These are phyloP conservation scores for Laterallus jamaicensis DNA, from an alignment of 2,113 vertebrate genomes.

Conservation along the genomic window DNA sequence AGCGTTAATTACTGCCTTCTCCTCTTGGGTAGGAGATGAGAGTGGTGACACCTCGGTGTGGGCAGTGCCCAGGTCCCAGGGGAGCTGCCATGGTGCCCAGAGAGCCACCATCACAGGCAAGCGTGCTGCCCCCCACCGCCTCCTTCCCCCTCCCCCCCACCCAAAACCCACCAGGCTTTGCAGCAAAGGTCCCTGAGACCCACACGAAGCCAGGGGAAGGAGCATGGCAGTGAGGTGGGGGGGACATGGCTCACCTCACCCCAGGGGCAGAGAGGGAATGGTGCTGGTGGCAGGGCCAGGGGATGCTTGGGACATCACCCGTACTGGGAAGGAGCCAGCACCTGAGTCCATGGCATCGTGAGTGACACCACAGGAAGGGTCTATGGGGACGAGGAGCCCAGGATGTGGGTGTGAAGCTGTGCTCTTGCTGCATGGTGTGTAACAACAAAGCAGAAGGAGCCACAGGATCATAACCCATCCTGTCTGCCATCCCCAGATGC, in stretches of 20 bases:
- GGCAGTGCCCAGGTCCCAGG: not conserved
- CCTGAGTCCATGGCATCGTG: accelerated
- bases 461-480: not conserved
- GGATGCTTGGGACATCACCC: not conserved
- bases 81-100: not conserved
- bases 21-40: not conserved
- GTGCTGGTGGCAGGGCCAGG: not conserved
- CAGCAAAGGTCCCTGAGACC: not conserved
- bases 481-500: not conserved
- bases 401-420: accelerated
- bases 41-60: not conserved
- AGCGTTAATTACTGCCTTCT: slow-evolving; percentile 40
- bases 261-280: not conserved
- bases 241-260: not conserved
- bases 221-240: not conserved
- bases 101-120: not conserved
- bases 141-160: too few relatives aligned
- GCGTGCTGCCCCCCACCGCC: not conserved
- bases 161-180: not conserved
- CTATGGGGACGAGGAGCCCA: not conserved
- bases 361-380: accelerated
- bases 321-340: not conserved
- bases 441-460: not conserved
- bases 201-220: accelerated
- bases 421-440: accelerated